Conservation (phyloP, 2,797 vertebrate genomes). For the Macroramphosus scolopax region DNA sequence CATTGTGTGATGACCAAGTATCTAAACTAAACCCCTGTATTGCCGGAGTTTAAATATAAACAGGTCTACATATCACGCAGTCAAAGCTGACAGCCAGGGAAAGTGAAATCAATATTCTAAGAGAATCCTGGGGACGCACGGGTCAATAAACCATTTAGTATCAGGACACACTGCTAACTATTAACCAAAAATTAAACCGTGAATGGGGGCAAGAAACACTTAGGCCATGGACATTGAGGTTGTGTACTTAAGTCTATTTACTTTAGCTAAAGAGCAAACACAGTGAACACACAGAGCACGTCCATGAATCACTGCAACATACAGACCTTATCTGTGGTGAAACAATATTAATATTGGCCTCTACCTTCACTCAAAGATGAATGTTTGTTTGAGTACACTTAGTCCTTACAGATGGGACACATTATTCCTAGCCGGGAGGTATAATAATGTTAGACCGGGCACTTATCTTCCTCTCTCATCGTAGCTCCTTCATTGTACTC, state of each 20-base stretch:
- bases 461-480: too few species aligned
- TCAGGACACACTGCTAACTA: constrained; percentile 38
- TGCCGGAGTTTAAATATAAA: not conserved
- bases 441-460: too few species aligned
- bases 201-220: constrained; percentile 4
- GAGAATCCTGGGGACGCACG: constrained; percentile 1
- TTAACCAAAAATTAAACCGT: constrained; percentile 41
- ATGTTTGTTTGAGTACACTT: not conserved
- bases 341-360: not conserved
- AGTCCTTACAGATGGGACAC: too few species aligned
- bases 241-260: constrained; percentile 37
- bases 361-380: not conserved
- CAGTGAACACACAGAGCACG: constrained; percentile 15
- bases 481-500: too few species aligned
- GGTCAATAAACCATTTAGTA: constrained; percentile 20
- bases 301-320: constrained; percentile 2
- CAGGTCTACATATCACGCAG: not conserved
- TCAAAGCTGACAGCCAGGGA: not conserved
- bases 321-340: constrained; percentile 1
- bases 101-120: constrained; percentile 28
- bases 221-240: constrained; percentile 16
- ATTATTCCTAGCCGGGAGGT: too few species aligned
- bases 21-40: not conserved
- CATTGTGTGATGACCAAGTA: not conserved
- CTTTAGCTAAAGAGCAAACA: constrained; percentile 17